phyloP scores from a whole-genome alignment of 1,140 invertebrate genomes.

The Phenacoccus solenopsis region DNA sequence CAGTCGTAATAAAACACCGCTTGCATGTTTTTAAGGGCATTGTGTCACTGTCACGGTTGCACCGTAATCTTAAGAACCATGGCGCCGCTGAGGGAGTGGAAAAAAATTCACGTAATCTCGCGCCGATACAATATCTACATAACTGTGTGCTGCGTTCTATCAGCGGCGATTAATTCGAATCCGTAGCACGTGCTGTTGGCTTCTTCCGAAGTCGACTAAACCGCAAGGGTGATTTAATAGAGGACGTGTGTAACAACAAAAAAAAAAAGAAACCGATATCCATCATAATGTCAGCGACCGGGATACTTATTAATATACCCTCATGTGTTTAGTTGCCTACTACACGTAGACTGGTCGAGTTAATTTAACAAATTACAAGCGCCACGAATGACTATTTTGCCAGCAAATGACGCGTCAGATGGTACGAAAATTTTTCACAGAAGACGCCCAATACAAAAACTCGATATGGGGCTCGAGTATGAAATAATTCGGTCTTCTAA shows the following conservation, averaged over 20 bases:
- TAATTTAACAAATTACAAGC: not conserved
- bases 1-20: not conserved
- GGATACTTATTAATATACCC: not conserved
- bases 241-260: not conserved
- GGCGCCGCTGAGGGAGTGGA: not conserved
- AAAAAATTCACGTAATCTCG: no score
- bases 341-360: no score
- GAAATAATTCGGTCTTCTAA: no score
- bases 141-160: not conserved
- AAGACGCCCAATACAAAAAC: no score
- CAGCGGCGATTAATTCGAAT: not conserved
- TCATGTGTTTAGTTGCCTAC: no score
- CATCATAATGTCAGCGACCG: not conserved
- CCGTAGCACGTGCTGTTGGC: not conserved
- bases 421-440: no score
- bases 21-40: conserved; percentile 7
- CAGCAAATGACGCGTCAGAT: no score
- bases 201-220: not conserved
- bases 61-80: not conserved
- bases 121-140: no score
- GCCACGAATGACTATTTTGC: no score
- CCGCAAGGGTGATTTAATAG: not conserved
- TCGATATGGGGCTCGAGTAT: no score
- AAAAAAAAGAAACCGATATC: conserved; percentile 4
- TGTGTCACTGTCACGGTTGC: conserved; percentile 12